Evolutionary conservation across 2,797 vertebrate genomes (phyloP), one percentile per base, ranked within the genome.

Genomic region (Scolopax rusticola): DNA sequence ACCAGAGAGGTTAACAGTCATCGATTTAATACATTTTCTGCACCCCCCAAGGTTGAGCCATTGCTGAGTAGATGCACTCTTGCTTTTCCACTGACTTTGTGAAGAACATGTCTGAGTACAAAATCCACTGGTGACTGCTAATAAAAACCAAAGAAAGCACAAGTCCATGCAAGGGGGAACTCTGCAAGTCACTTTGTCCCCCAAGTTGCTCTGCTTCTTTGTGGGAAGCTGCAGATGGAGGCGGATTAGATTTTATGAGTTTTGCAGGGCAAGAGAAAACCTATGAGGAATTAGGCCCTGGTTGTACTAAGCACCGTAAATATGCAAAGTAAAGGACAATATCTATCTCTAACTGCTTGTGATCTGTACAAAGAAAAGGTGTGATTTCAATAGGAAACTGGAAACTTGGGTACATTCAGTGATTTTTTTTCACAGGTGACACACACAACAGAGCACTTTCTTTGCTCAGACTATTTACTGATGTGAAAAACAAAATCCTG

Each of bases 121-220:
- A 60, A 73, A 76, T 41, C 75, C 50, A 41, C 13, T 15, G 48
- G 30, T 63, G 60, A 28, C 24, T 41, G 54, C 43, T 83, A 48
- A 40, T 30, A 51, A 78, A 65, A 82, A 64, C 45, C 67, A 43
- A 30, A 41, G 69, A 32, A 56, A 70, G 51, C 54, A 47, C 27
- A 27, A 59, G 15, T 12, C 41, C 0, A 0, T 5, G 18, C n/a
- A 38, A 59, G 59, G 0, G 11, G 50, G 54, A 28, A 5, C 30
- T 59, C 80, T 27, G 45, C 53, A 41, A 78, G 45, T 25, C 36
- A 6, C 51, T 57, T 25, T 53, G 30, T 8, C 32, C 41, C 36
- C 8, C 24, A 4, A 0, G 15, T 36, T 60, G 41, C 28, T 64
- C 30, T 33, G 30, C n/a, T 47, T 30, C 47, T 12, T 6, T 4